These are phyloP conservation scores for Daktulosphaira vitifoliae DNA, from an alignment of 1,140 invertebrate genomes.

Conservation along the genomic window DNA sequence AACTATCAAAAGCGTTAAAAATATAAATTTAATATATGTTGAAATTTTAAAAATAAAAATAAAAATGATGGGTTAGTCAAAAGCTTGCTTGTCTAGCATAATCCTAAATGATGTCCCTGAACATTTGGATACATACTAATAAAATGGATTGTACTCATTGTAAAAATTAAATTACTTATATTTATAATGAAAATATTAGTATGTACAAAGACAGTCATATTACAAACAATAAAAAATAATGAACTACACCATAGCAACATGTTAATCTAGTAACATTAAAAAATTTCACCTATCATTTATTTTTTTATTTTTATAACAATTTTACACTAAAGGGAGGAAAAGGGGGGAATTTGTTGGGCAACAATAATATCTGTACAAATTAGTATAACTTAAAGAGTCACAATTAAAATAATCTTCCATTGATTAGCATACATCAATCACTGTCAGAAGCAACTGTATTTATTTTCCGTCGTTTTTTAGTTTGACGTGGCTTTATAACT, in stretches of 20 bases:
- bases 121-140: too few relatives aligned
- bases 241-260: conserved; percentile 25
- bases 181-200: conserved; percentile 29
- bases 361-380: neutral
- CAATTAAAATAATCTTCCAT: neutral
- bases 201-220: conserved; percentile 31
- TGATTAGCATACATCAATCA: conserved; percentile 52
- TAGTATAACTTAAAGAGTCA: neutral
- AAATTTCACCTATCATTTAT: neutral
- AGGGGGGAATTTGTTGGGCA: neutral
- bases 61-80: too few relatives aligned
- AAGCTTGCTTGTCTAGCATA: too few relatives aligned
- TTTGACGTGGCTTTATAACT: conserved; percentile 71
- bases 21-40: too few relatives aligned
- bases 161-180: conserved; percentile 16
- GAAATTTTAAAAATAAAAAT: too few relatives aligned
- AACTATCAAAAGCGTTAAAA: too few relatives aligned
- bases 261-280: conserved; percentile 16
- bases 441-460: conserved; percentile 67
- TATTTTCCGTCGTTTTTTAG: conserved; percentile 76
- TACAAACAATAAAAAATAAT: conserved; percentile 32
- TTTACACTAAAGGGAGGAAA: conserved; percentile 1
- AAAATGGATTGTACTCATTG: too few relatives aligned
- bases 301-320: conserved; percentile 7
- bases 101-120: too few relatives aligned